Percentiles rank a stretch among this genome's conserved stretches.
Evolutionary conservation across 2,888 invertebrate genomes (phyloP).

Genomic region (Eutolmus rufibarbis): DNA sequence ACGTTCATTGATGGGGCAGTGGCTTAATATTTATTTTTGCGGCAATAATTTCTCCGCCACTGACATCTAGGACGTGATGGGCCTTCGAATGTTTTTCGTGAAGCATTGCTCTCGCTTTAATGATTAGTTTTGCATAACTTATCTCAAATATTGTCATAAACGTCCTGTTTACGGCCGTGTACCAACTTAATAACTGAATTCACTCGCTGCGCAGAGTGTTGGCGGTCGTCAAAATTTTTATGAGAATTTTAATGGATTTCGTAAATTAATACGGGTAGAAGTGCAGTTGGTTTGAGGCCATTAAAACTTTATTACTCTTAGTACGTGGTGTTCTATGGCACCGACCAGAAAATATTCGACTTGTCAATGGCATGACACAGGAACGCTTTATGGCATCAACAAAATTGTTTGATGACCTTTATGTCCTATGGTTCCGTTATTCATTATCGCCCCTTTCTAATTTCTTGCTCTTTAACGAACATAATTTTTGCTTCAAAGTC

Average conservation of each 20-base stretch:
- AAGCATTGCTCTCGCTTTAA: constrained; percentile 6
- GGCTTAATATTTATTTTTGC: constrained; percentile 48
- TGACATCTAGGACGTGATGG: constrained; percentile 44
- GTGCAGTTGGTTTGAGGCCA: neutral
- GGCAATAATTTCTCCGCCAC: constrained; percentile 45
- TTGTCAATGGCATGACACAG: neutral
- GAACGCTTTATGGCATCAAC: neutral
- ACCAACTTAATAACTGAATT: neutral
- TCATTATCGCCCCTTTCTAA: neutral
- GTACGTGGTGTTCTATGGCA: neutral
- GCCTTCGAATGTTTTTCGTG: constrained; percentile 18
- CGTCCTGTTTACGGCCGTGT: neutral
- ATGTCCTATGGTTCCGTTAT: neutral
- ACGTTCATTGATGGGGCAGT: constrained; percentile 32
- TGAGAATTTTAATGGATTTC: neutral
- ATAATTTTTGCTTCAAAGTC: neutral
- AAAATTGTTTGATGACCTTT: neutral
- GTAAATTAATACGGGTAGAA: neutral
- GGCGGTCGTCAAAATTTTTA: neutral
- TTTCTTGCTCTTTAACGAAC: neutral
- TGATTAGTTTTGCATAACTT: constrained; percentile 32
- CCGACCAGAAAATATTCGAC: neutral
- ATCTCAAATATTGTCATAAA: neutral
- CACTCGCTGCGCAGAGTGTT: neutral
- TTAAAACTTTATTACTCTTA: constrained; percentile 8